These are phyloP conservation scores for Nasonia longicornis DNA, from an alignment of 1,140 invertebrate genomes.

Conservation along the genomic window DNA sequence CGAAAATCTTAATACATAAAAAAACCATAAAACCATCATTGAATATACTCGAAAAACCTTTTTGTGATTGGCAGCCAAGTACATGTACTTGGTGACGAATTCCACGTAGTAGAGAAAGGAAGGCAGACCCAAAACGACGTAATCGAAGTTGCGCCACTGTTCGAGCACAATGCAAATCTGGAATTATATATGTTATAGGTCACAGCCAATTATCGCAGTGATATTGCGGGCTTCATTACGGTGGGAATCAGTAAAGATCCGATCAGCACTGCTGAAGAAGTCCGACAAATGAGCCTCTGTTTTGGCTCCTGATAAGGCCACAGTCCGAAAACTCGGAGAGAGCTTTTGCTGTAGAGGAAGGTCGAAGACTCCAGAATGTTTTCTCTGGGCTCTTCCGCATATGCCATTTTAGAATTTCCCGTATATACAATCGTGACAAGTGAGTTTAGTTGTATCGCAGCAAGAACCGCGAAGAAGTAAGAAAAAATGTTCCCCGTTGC, in stretches of 20 bases:
- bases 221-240: not conserved
- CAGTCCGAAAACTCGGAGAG: not conserved
- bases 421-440: too few species aligned
- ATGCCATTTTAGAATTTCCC: too few species aligned
- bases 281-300: not conserved
- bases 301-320: not conserved
- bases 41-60: not conserved
- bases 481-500: too few species aligned
- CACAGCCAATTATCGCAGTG: not conserved
- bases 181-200: not conserved
- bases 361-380: too few species aligned
- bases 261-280: too few species aligned
- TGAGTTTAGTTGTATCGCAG: too few species aligned
- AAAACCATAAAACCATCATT: too few species aligned
- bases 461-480: too few species aligned
- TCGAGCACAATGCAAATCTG: not conserved
- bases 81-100: not conserved
- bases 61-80: not conserved
- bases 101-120: not conserved
- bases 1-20: not conserved
- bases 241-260: not conserved
- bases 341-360: not conserved
- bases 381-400: too few species aligned
- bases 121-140: not conserved
- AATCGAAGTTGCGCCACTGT: not conserved